phyloP scores from a whole-genome alignment of 2,797 vertebrate species.

The Pteropus rufus region DNA sequence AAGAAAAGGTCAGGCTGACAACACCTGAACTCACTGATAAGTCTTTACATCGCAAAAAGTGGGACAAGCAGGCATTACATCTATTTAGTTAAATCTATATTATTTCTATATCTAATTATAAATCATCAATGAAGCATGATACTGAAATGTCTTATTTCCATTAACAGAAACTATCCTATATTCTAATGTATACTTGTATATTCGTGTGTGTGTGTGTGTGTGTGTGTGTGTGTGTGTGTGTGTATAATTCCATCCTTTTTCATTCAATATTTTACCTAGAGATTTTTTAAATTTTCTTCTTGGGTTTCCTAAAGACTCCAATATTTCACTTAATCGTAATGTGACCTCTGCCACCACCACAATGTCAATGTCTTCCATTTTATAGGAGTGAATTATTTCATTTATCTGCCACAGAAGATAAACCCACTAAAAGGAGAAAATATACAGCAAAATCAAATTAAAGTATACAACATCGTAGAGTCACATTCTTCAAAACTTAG shows the following conservation, averaged over 20 bases:
- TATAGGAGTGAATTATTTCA: constrained; percentile 86
- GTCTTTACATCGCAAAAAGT: not conserved
- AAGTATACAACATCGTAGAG: not conserved
- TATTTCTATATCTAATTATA: not conserved
- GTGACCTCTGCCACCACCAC: constrained; percentile 88
- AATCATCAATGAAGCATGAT: not conserved
- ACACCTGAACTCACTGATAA: not conserved
- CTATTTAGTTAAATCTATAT: not conserved
- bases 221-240: not conserved
- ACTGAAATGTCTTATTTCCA: not conserved
- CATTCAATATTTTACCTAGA: constrained; percentile 79
- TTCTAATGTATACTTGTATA: not conserved
- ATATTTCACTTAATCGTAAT: constrained; percentile 81
- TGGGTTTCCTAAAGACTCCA: constrained; percentile 85
- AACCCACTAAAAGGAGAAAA: constrained; percentile 85
- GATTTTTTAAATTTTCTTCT: constrained; percentile 67
- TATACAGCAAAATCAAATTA: not conserved
- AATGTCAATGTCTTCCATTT: constrained; percentile 81
- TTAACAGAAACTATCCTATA: not conserved
- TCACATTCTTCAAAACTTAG: not conserved
- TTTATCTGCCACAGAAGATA: constrained; percentile 88
- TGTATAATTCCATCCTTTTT: not conserved
- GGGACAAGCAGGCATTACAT: not conserved
- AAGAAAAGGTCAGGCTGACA: not conserved
- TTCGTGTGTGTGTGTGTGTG: not conserved